A percentile compares a stretch with the other conserved stretches of the same genome.
Conservation (phyloP, 64 coral and sea anemone species). For the Astreopora myriophthalma region DNA sequence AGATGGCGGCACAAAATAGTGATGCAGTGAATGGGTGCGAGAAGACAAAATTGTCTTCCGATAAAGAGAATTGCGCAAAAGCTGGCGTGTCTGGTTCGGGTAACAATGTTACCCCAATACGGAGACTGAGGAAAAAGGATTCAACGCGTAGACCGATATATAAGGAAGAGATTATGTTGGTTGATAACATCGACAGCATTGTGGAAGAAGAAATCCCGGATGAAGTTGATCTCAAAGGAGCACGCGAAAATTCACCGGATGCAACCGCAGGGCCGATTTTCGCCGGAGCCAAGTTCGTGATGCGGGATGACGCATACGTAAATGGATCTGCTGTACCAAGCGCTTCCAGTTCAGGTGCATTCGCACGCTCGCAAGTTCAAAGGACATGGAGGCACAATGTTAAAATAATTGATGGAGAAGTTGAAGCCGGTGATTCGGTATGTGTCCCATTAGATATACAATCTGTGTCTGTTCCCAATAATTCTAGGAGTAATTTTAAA, state of each 20-base stretch:
- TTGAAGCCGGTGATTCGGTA: neutral
- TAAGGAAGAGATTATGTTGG: constrained; percentile 1
- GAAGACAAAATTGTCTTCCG: neutral
- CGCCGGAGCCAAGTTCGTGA: too few relatives aligned
- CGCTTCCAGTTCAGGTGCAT: neutral
- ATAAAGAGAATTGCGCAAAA: neutral
- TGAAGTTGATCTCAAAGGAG: neutral
- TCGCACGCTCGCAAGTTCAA: too few relatives aligned
- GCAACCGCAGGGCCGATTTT: neutral
- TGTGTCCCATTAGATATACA: neutral
- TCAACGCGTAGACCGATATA: neutral
- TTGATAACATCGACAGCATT: constrained; percentile 3
- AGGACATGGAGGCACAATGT: neutral
- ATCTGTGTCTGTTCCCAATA: neutral
- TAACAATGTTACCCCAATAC: neutral
- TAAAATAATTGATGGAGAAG: neutral
- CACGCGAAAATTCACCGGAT: neutral
- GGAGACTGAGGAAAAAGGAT: neutral
- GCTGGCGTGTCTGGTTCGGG: neutral
- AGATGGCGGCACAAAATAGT: neutral
- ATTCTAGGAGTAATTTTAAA: neutral
- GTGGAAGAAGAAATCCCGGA: constrained; percentile 4
- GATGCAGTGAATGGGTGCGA: neutral
- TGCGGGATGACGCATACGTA: neutral
- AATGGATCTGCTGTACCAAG: neutral